phyloP scores from a whole-genome alignment of 2,888 invertebrate genomes.

The Nebria salina region DNA sequence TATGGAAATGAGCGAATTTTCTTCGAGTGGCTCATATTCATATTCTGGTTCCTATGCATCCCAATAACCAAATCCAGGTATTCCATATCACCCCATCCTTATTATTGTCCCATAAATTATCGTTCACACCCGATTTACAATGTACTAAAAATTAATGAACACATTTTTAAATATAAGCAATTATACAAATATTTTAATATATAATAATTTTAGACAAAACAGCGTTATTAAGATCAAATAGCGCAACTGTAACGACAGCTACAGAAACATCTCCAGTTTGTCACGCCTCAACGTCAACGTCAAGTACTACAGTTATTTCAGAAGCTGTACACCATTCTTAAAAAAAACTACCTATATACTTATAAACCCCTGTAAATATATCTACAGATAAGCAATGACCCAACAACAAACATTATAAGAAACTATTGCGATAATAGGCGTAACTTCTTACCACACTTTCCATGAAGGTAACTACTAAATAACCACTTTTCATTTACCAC shows the following conservation, averaged over 20 bases:
- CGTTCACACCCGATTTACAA: neutral
- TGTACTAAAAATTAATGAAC: neutral
- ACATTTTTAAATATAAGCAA: neutral
- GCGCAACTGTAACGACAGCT: neutral
- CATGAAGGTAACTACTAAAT: too few relatives aligned
- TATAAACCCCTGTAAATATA: neutral
- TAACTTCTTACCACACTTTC: too few relatives aligned
- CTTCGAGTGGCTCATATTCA: neutral
- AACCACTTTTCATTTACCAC: too few relatives aligned
- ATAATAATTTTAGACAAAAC: slow-evolving; percentile 35
- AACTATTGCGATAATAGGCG: too few relatives aligned
- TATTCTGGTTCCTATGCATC: neutral
- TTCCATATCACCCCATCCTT: slow-evolving; percentile 2
- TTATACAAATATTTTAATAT: neutral
- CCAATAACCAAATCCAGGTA: slow-evolving; percentile 6
- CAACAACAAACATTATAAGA: too few relatives aligned
- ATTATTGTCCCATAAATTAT: neutral
- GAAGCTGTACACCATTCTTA: slow-evolving; percentile 21
- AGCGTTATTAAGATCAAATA: slow-evolving; percentile 23
- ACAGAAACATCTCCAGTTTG: slow-evolving; percentile 20
- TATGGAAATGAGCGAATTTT: neutral
- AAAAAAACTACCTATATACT: slow-evolving; percentile 6
- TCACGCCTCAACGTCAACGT: slow-evolving; percentile 21
- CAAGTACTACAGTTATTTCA: slow-evolving; percentile 23
- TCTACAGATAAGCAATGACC: neutral